Evolutionary conservation across 2,888 invertebrate species (phyloP).

Genomic region (Hypselothyrea guttata): DNA sequence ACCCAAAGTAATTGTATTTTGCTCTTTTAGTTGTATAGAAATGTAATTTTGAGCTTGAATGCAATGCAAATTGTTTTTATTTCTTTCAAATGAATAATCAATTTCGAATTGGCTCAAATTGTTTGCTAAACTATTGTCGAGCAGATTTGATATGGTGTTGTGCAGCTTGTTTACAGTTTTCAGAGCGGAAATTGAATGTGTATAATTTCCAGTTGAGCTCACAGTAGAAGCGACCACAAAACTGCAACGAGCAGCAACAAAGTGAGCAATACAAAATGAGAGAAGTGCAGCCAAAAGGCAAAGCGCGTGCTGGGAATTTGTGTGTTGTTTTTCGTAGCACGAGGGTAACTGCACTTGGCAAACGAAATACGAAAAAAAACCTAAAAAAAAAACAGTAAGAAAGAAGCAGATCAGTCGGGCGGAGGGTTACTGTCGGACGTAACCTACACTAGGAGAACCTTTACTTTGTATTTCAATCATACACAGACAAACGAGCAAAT

Average conservation of each 20-base stretch:
- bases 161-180: conserved; percentile 54
- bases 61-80: conserved; percentile 3
- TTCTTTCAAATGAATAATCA: conserved; percentile 38
- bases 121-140: conserved; percentile 27
- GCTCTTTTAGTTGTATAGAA: conserved; percentile 11
- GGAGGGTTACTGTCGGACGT: no score
- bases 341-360: conserved; percentile 22
- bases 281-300: conserved; percentile 45
- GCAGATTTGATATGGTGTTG: conserved; percentile 49
- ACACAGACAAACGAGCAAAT: no score
- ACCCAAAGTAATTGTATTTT: background rate
- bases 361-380: no score
- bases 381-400: no score
- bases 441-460: no score
- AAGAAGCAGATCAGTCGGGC: no score
- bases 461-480: no score
- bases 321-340: conserved; percentile 3
- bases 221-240: conserved; percentile 53
- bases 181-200: conserved; percentile 79
- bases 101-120: conserved; percentile 44
- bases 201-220: conserved; percentile 71
- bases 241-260: conserved; percentile 17
- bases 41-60: conserved; percentile 12
- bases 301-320: conserved; percentile 60
- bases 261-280: conserved; percentile 27